Percentiles rank a stretch among this genome's conserved stretches.
These are phyloP conservation scores for Collichthys lucidus DNA, from an alignment of 2,113 vertebrate genomes.

Conservation along the genomic window DNA sequence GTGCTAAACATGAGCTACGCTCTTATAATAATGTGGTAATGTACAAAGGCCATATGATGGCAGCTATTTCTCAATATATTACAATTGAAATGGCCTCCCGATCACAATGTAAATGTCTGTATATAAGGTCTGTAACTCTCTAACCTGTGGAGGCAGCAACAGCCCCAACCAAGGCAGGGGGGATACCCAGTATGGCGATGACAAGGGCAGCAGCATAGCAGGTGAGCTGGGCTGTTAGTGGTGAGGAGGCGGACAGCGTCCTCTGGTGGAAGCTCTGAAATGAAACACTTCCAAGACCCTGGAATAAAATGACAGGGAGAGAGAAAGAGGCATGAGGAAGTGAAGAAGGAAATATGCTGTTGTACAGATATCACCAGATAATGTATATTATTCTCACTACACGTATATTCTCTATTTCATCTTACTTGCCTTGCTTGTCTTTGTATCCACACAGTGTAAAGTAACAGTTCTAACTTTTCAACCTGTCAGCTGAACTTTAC, in stretches of 20 bases:
- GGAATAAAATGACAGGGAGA: neutral
- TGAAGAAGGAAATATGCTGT: neutral
- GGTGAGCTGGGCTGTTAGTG: slow-evolving; percentile 75
- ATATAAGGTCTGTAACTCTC: neutral
- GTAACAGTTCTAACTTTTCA: no score
- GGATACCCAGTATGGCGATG: slow-evolving; percentile 79
- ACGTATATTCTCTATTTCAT: neutral
- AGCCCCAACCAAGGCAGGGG: slow-evolving; percentile 80
- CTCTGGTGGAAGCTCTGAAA: slow-evolving; percentile 88
- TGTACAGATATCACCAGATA: no score
- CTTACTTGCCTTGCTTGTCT: no score
- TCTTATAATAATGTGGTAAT: no score
- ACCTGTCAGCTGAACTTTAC: no score
- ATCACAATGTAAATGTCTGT: neutral
- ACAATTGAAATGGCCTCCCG: neutral
- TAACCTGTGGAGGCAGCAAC: slow-evolving; percentile 83
- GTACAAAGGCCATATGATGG: no score
- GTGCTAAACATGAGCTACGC: no score
- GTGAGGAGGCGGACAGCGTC: slow-evolving; percentile 75
- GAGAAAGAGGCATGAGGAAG: neutral
- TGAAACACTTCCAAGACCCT: slow-evolving; percentile 79
- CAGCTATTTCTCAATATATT: no score
- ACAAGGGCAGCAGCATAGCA: slow-evolving; percentile 78
- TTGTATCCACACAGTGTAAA: no score
- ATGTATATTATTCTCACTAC: neutral